A percentile compares a stretch with the other conserved stretches of the same genome.
phyloP scores from a whole-genome alignment of 92 coral and sea anemone genomes.

The Heteractis magnifica region DNA sequence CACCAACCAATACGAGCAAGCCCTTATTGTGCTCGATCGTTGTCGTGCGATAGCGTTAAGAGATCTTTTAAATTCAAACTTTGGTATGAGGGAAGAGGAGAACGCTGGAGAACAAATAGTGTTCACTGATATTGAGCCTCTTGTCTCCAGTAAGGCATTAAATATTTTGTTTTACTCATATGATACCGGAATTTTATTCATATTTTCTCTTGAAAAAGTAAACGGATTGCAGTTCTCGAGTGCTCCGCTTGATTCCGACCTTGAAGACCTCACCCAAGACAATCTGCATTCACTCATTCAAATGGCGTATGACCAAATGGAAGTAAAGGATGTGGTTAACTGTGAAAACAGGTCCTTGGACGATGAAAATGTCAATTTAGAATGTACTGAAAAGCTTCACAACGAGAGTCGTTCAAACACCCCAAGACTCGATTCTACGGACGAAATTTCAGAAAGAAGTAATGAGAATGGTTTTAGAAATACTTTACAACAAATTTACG shows the following conservation, averaged over 20 bases:
- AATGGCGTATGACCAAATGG: neutral
- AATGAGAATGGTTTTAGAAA: neutral
- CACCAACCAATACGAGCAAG: neutral
- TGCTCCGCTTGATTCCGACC: neutral
- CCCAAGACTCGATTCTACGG: neutral
- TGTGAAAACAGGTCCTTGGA: conserved; percentile 15
- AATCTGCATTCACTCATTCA: neutral
- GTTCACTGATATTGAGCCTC: conserved; percentile 7
- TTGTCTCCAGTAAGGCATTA: neutral
- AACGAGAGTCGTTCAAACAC: no score
- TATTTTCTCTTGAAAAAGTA: neutral
- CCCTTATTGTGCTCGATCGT: neutral
- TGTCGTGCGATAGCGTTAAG: neutral
- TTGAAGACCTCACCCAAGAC: no score
- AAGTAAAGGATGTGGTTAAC: neutral
- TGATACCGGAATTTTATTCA: neutral
- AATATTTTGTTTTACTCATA: neutral
- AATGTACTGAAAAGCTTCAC: no score
- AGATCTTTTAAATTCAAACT: neutral
- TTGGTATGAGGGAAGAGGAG: neutral
- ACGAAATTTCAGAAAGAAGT: neutral
- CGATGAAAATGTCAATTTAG: neutral
- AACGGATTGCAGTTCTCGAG: neutral
- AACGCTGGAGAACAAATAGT: neutral
- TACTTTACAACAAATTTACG: neutral